These are phyloP conservation scores for Caenorhabditis angaria DNA, from an alignment of 2,888 invertebrate species.

Conservation along the genomic window DNA sequence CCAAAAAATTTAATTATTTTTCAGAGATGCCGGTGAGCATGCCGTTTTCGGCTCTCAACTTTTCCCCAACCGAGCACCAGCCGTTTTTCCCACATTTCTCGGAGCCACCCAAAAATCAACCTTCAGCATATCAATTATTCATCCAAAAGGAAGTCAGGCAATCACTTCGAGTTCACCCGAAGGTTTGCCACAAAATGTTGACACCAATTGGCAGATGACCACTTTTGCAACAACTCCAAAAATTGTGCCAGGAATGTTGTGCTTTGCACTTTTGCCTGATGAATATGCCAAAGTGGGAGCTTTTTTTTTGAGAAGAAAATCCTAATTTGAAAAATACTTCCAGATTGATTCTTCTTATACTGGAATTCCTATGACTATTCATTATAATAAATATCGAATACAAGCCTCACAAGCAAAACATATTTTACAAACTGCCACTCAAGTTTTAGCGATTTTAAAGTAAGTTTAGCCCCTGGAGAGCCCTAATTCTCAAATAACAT, in stretches of 20 bases:
- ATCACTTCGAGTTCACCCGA: slow-evolving; percentile 36
- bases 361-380: slow-evolving; percentile 44
- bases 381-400: slow-evolving; percentile 46
- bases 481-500: neutral
- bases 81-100: slow-evolving; percentile 42
- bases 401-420: slow-evolving; percentile 45
- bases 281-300: slow-evolving; percentile 42
- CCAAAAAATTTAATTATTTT: too few relatives aligned
- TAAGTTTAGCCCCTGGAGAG: too few relatives aligned
- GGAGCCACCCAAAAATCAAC: slow-evolving; percentile 34
- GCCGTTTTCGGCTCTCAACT: slow-evolving; percentile 51
- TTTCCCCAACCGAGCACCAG: slow-evolving; percentile 43
- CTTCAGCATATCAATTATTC: slow-evolving; percentile 48
- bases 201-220: slow-evolving; percentile 54
- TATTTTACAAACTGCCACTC: slow-evolving; percentile 42
- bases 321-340: slow-evolving; percentile 5
- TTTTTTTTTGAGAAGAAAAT: neutral
- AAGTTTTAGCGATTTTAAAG: slow-evolving; percentile 49
- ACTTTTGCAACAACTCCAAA: slow-evolving; percentile 43
- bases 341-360: slow-evolving; percentile 48
- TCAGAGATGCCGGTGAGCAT: slow-evolving; percentile 56
- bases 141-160: slow-evolving; percentile 48
- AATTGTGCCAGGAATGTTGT: slow-evolving; percentile 43
- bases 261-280: slow-evolving; percentile 40
- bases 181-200: slow-evolving; percentile 26